Base-by-base conservation (phyloP, 2,113 vertebrate species). In the Elanoides forficatus region DNA sequence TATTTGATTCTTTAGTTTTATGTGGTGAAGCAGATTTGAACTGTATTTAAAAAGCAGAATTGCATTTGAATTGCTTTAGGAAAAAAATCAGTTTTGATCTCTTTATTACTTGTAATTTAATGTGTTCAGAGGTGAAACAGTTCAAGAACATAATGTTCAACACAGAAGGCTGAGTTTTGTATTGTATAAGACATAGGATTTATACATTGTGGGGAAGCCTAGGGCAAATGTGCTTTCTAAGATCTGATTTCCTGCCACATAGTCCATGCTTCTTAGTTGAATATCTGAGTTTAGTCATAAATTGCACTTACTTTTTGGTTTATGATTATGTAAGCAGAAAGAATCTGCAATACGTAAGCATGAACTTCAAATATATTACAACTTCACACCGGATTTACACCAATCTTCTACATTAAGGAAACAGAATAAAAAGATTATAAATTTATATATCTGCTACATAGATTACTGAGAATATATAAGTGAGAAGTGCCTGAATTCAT, bases 41-140 rank as follows among this genome's bases (percentile, higher is more conserved):
- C 66, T 87, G 12, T 95, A 78, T 20, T 89, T 96, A 95, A 89
- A 25, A 97, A 88, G 55, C 12, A 88, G 47, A 89, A 89, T 91
- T 94, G 15, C 32, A 83, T 91, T 96, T 95, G 32, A 90, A 95
- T 88, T 91, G 59, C 84, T 95, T 94, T 62, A 78, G 36, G 43
- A 29, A 81, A 88, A 85, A 81, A 73, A 56, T 47, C 32, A 40
- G 22, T 53, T 95, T 95, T 85, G 47, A 93, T 96, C 17, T 89
- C 68, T 88, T 88, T 88, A 47, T 95, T 92, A 58, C 26, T 90
- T 92, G 30, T 78, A 86, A 86, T 73, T 88, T 91, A 93, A 79
- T 74, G 9, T 94, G 30, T 89, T 95, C 48, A 78, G 66, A 91
- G 86, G 12, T 76, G 15, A 94, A 97, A 74, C 22, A 47, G 48